Conservation (phyloP, 2,888 invertebrate species). For the Lottia scabra region DNA sequence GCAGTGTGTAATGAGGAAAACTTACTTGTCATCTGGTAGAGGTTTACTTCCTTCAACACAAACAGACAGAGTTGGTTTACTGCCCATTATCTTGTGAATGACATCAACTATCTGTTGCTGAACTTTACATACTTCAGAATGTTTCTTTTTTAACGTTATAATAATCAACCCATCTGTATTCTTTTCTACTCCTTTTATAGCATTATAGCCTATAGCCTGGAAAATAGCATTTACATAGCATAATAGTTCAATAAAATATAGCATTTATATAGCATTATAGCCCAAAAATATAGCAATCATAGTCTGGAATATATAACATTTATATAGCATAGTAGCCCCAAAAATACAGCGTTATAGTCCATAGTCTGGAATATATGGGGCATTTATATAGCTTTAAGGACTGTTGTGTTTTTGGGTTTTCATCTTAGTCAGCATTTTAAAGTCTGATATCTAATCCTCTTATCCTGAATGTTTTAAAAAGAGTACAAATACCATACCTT, state of each 20-base stretch:
- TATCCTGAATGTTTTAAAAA: too few relatives aligned
- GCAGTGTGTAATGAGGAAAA: too few relatives aligned
- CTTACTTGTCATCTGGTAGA: slow-evolving; percentile 79
- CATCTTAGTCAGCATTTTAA: too few relatives aligned
- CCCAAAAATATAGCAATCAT: too few relatives aligned
- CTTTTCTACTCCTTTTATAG: slow-evolving; percentile 82
- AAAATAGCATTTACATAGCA: slow-evolving; percentile 35
- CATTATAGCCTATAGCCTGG: slow-evolving; percentile 88
- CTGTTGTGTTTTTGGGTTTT: too few relatives aligned
- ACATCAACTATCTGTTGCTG: slow-evolving; percentile 76
- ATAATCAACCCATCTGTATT: slow-evolving; percentile 93
- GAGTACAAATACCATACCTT: slow-evolving; percentile 76
- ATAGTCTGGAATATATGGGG: too few relatives aligned
- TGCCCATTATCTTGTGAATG: slow-evolving; percentile 75
- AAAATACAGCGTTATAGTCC: too few relatives aligned
- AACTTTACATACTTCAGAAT: slow-evolving; percentile 81
- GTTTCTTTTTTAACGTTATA: slow-evolving; percentile 84
- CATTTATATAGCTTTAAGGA: too few relatives aligned
- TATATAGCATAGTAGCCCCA: too few relatives aligned
- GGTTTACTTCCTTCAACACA: slow-evolving; percentile 83
- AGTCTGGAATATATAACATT: too few relatives aligned
- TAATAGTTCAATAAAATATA: neutral
- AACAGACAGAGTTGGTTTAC: slow-evolving; percentile 85
- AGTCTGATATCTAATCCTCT: too few relatives aligned
- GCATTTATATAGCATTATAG: too few relatives aligned